Base-by-base conservation (phyloP, 1,140 invertebrate species). In the Neuroterus valhalla region DNA sequence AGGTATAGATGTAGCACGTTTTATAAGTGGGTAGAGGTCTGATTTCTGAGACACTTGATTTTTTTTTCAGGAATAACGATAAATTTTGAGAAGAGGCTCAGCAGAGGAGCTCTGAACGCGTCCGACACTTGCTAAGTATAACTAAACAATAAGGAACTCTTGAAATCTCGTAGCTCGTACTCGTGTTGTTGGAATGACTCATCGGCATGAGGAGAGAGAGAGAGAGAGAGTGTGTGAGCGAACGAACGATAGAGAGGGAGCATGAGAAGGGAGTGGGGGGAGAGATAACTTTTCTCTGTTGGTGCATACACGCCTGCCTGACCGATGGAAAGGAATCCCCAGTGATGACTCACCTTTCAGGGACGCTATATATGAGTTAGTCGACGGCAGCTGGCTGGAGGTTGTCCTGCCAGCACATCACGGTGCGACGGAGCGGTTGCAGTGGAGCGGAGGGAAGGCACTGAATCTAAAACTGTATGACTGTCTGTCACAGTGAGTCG, bases 391-490 rank as follows among this genome's bases (percentile, higher is more conserved):
- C 55, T 8, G 31, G 31, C 68, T 68, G 46, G 66, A 46, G 46
- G 70, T 38, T 55, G 46, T 68, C 48, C 52, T 52, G 44, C 43
- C 69, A 48, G 62, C 71, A 76, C 43, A 68, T n/a, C n/a, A n/a
- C n/a, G n/a, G n/a, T n/a, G n/a, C n/a, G n/a, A n/a, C n/a, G n/a
- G n/a, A n/a, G n/a, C 66, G 48, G 23, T 46, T 5, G 52, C 74
- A 75, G 72, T 75, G 72, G 72, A n/a, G 72, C 42, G 48, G 55
- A 68, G 48, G 62, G 62, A 66, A 50, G 70, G 44, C 74, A 71
- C 71, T 44, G 19, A 38, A 46, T 26, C 43, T 14, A 45, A 42
- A 45, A 31, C 44, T 42, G 50, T 26, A 50, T n/a, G n/a, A n/a
- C n/a, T n/a, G n/a, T n/a, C n/a, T n/a, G n/a, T n/a, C 74, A 46